Evolutionary conservation across 2,797 vertebrate species (phyloP).

Genomic region (Dipus sagitta): DNA sequence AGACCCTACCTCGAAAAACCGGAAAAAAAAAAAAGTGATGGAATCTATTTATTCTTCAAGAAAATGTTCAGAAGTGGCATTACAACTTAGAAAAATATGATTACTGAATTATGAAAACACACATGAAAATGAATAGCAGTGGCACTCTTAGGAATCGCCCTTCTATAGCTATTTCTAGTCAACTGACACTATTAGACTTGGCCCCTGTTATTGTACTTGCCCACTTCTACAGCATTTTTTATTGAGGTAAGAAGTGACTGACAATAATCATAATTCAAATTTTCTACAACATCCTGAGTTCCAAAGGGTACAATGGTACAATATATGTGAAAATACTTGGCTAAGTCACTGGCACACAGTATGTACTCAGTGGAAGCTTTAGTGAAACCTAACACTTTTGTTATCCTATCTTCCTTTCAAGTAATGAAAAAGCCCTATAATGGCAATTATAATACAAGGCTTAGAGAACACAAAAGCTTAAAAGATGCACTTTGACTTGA

Average conservation of each 20-base stretch:
- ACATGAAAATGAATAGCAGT: conserved; percentile 70
- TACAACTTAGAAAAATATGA: conserved; percentile 27
- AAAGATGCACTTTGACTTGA: conserved; percentile 10
- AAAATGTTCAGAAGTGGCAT: conserved; percentile 33
- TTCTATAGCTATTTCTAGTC: conserved; percentile 64
- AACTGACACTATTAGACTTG: conserved; percentile 58
- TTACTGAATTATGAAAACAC: conserved; percentile 58
- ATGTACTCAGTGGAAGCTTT: neutral
- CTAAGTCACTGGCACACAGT: neutral
- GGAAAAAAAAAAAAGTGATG: no score
- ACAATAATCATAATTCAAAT: conserved; percentile 58
- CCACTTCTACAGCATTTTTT: conserved; percentile 56
- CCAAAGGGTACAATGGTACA: conserved; percentile 54
- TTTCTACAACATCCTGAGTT: conserved; percentile 52
- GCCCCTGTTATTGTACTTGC: conserved; percentile 58
- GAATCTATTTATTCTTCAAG: conserved; percentile 53
- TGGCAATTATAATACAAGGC: conserved; percentile 41
- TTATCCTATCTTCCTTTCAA: conserved; percentile 50
- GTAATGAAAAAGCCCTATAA: conserved; percentile 44
- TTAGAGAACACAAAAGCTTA: conserved; percentile 57
- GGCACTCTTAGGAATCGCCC: conserved; percentile 37
- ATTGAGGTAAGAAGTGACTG: conserved; percentile 49
- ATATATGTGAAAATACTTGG: conserved; percentile 32
- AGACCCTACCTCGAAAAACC: no score
- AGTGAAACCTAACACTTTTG: conserved; percentile 43